Base-by-base conservation (phyloP, 1,140 invertebrate species). In the Melipona quadrifasciata region DNA sequence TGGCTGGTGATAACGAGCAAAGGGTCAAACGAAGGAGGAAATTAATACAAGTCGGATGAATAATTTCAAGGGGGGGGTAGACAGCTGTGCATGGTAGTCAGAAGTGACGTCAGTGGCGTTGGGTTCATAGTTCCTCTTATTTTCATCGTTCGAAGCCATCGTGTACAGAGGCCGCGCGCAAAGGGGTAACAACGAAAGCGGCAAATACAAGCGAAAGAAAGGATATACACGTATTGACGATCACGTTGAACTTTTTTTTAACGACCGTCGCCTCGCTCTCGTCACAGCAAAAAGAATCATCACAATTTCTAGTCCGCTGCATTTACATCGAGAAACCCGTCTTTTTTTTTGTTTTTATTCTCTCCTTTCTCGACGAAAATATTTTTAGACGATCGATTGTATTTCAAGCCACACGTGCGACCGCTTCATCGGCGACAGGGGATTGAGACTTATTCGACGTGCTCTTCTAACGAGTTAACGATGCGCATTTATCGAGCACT, bases 251-350 rank as follows among this genome's bases (percentile, higher is more conserved):
- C n/a, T 19, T 61, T 53, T 8, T 12, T 17, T 31, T 27, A 31
- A 47, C 57, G 19, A 57, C 61, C 57, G 31, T 76, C 14, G 16
- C 27, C 39, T 76, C 34, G 57, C 34, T 2, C 57, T 75, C 31
- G 73, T 16, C 19, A 34, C 73, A 75, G 31, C 19, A 53, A 75
- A 57, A 75, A 75, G 73, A 61, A 67, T 79, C 82, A 39, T 84
- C 51, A 27, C 71, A 83, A 81, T 57, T 86, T 80, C 90, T 91
- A 91, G 90, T 91, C 90, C 80, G 77, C 73, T 87, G 90, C 88
- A 90, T 91, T 91, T 91, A 87, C 68, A 80, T 61, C 58, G 75
- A 80, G 67, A 51, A 14, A 19, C n/a, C 31, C n/a, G 79, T 57
- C 34, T 39, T 27, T 47, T 53, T 53, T 53, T 53, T 16, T 53